Conservation (phyloP, 2,888 invertebrate genomes). For the Drosophila fulvimacula region DNA sequence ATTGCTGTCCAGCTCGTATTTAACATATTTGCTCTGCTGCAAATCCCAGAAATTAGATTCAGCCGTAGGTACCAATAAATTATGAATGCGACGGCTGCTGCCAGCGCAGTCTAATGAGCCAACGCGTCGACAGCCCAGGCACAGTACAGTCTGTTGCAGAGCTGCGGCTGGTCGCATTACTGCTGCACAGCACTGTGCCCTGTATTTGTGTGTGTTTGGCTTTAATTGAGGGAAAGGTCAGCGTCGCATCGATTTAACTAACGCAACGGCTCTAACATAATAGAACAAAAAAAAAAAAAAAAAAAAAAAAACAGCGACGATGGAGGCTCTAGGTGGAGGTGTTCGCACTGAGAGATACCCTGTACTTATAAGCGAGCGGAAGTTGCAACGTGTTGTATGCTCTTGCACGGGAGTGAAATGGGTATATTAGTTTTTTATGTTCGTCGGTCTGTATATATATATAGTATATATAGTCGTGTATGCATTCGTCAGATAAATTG, state of each 20-base stretch:
- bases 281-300: too few relatives aligned
- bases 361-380: background rate
- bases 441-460: too few relatives aligned
- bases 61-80: constrained; percentile 57
- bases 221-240: constrained; percentile 77
- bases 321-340: background rate
- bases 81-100: constrained; percentile 40
- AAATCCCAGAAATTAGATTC: constrained; percentile 68
- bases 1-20: constrained; percentile 25
- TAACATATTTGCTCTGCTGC: constrained; percentile 63
- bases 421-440: too few relatives aligned
- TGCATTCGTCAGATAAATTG: too few relatives aligned
- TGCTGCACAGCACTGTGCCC: constrained; percentile 50
- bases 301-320: background rate
- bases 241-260: constrained; percentile 71
- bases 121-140: constrained; percentile 42
- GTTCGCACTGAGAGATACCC: constrained; percentile 21
- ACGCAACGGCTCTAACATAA: constrained; percentile 40
- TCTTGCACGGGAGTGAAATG: too few relatives aligned
- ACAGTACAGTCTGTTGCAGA: constrained; percentile 14
- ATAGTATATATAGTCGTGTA: too few relatives aligned
- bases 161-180: constrained; percentile 50
- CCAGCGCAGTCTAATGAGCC: constrained; percentile 54
- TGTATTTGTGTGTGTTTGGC: constrained; percentile 16
- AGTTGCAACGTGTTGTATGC: too few relatives aligned